These are phyloP conservation scores for Monodelphis domestica DNA, from an alignment of 2,797 vertebrate species.

Conservation along the genomic window DNA sequence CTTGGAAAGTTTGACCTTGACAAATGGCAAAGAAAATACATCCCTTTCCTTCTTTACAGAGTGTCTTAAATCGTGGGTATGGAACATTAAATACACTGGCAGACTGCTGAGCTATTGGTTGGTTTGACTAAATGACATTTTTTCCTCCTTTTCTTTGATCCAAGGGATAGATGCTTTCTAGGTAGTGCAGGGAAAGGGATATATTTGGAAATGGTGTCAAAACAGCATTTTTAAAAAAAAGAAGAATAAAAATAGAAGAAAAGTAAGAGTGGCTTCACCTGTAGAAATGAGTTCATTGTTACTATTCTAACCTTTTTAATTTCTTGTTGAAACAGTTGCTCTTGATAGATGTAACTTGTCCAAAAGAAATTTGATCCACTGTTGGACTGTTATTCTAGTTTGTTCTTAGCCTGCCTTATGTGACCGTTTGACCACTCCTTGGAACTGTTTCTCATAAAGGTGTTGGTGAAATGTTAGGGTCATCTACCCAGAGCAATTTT, in stretches of 20 bases:
- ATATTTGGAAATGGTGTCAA: background rate
- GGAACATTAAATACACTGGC: background rate
- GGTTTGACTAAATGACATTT: background rate
- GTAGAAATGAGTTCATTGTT: constrained; percentile 8
- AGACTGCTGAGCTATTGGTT: background rate
- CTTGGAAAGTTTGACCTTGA: background rate
- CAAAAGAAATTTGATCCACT: constrained; percentile 15
- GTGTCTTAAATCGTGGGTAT: background rate
- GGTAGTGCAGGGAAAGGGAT: background rate
- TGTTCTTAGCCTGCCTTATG: constrained; percentile 11
- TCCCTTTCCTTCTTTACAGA: background rate
- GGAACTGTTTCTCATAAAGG: background rate
- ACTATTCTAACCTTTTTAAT: constrained; percentile 32
- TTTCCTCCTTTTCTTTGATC: background rate
- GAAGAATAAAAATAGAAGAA: constrained; percentile 14
- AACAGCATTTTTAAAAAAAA: constrained; percentile 31
- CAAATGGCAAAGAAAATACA: background rate
- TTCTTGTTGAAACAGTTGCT: constrained; percentile 52
- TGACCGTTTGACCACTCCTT: background rate
- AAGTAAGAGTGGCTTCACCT: constrained; percentile 8
- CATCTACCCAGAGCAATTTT: constrained; percentile 4
- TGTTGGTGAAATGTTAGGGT: background rate
- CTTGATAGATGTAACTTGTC: constrained; percentile 42
- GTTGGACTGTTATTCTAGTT: constrained; percentile 69
- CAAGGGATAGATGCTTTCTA: background rate